Evolutionary conservation across 1,140 invertebrate genomes (phyloP), one percentile per base, ranked within the genome.

Genomic region (Oreohelix idahoensis): DNA sequence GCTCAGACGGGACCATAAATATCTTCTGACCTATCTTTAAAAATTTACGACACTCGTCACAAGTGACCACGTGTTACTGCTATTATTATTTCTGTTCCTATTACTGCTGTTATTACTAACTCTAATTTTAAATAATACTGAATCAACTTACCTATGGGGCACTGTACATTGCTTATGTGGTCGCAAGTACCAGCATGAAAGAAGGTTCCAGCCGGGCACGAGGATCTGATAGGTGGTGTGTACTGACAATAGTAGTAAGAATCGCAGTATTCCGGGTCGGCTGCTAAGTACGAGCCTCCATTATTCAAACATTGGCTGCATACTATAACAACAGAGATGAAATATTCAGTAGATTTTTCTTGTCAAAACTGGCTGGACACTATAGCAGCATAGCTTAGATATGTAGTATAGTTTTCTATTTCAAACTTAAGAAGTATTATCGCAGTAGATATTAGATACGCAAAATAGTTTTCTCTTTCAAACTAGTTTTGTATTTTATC

Each of bases 151-250:
- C 74, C 74, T 5, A 8, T 10, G 10, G 38, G 49, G 29, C 74
- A 76, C 13, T 49, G 42, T 5, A 76, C 74, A 2, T 2, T 29
- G 38, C 8, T 5, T 4, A 76, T 76, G 38, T 32, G 11, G 74
- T 76, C n/a, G 42, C 74, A 76, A 20, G 8, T 26, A 13, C 10
- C 11, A 26, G 38, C 49, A 35, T 76, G 8, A 20, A 26, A 76
- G 74, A 76, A 76, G n/a, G 74, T 76, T 45, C 74, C 74, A 76
- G 38, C 74, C 4, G 74, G 8, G 35, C 74, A 76, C 4, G 36
- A 1, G 5, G 23, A n/a, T 35, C 26, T 45, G 2, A 49, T 35
- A 11, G 74, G 38, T n/a, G 17, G 8, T 42, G 39, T n/a, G 38
- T 49, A 38, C 13, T 2, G 15, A 53, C 74, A 76, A 38, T 49